Evolutionary conservation across 2,888 invertebrate genomes (phyloP).

Genomic region (Chaitophorus viminalis): DNA sequence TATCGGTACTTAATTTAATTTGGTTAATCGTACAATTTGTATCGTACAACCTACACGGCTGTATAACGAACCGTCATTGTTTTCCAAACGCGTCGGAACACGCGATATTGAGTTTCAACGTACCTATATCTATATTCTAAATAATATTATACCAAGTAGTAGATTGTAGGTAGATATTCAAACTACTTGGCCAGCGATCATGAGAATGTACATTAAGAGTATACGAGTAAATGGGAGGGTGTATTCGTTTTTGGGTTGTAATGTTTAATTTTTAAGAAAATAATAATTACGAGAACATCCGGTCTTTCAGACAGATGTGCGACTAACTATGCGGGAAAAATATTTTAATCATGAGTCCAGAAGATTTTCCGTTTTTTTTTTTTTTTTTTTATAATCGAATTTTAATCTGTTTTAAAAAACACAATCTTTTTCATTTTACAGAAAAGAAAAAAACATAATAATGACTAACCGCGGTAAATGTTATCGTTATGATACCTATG

Average conservation of each 20-base stretch:
- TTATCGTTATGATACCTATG: neutral
- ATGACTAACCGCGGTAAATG: neutral
- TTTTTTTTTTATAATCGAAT: slow-evolving; percentile 34
- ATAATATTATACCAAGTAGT: no score
- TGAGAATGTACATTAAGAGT: neutral
- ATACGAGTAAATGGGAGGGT: neutral
- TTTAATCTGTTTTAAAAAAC: slow-evolving; percentile 30
- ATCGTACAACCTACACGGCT: neutral
- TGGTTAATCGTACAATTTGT: neutral
- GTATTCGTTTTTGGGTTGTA: neutral
- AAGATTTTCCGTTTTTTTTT: slow-evolving; percentile 19
- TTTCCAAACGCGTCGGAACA: neutral
- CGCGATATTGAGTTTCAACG: no score
- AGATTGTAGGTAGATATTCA: no score
- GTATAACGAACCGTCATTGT: neutral
- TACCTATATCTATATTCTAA: no score
- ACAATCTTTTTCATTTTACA: neutral
- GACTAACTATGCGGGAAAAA: neutral
- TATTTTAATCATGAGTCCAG: neutral
- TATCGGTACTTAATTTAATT: neutral
- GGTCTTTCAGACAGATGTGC: slow-evolving; percentile 19
- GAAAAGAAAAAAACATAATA: neutral
- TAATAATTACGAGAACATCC: slow-evolving; percentile 37
- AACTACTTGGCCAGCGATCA: no score
- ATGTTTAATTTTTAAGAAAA: slow-evolving; percentile 9